Evolutionary conservation across 2,113 vertebrate genomes (phyloP).

Genomic region (Trogon surrucura): DNA sequence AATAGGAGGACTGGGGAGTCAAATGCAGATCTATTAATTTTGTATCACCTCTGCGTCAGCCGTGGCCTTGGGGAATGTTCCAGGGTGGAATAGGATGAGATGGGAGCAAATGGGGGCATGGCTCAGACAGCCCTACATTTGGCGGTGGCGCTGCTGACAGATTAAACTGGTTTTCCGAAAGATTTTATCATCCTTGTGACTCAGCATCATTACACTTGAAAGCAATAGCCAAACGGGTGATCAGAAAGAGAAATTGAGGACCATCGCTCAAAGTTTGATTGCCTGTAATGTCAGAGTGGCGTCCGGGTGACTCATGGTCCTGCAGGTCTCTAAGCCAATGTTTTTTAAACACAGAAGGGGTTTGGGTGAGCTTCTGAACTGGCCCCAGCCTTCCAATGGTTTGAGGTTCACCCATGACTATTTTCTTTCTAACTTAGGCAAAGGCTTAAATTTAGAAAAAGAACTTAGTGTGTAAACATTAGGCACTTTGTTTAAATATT

Average conservation of each 20-base stretch:
- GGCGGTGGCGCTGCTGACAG: not conserved
- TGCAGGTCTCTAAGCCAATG: not conserved
- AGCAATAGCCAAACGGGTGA: slow-evolving; percentile 44
- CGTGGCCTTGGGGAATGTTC: slow-evolving; percentile 20
- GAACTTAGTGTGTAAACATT: not conserved
- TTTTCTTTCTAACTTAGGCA: slow-evolving; percentile 40
- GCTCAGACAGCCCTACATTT: slow-evolving; percentile 24
- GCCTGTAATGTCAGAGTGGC: slow-evolving; percentile 15
- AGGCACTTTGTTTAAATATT: slow-evolving; percentile 48
- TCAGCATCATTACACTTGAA: slow-evolving; percentile 58
- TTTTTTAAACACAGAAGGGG: slow-evolving; percentile 22
- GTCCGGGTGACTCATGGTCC: slow-evolving; percentile 40
- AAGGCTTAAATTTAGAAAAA: slow-evolving; percentile 35
- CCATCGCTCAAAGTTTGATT: slow-evolving; percentile 25
- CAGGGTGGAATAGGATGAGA: slow-evolving; percentile 5
- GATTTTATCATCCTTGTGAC: slow-evolving; percentile 38
- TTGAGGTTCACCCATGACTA: slow-evolving; percentile 60
- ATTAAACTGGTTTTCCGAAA: slow-evolving; percentile 34
- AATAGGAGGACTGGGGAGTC: not conserved
- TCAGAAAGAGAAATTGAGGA: slow-evolving; percentile 36
- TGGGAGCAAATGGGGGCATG: slow-evolving; percentile 23
- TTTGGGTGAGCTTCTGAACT: slow-evolving; percentile 45
- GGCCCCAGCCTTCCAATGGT: slow-evolving; percentile 39
- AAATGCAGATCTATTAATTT: slow-evolving; percentile 31
- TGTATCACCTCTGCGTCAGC: slow-evolving; percentile 27